Percentiles rank a stretch among this genome's conserved stretches.
These are phyloP conservation scores for Myzus persicae DNA, from an alignment of 1,140 invertebrate species.

Conservation along the genomic window DNA sequence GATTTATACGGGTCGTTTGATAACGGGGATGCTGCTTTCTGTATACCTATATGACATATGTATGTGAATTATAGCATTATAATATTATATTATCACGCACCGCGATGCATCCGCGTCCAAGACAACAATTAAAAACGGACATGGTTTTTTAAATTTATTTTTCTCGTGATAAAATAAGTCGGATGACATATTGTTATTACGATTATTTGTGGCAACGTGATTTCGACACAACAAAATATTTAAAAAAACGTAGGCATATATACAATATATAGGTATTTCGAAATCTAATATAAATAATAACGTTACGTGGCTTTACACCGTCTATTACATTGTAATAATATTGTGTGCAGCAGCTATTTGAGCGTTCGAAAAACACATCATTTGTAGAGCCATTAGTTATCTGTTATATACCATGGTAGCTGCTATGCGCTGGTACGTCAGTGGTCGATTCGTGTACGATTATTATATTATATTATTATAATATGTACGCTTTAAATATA, in stretches of 20 bases:
- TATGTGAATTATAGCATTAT: no score
- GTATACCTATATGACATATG: no score
- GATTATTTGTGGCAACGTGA: not conserved
- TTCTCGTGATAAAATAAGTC: not conserved
- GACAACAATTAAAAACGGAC: not conserved
- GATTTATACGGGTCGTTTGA: conserved; percentile 25
- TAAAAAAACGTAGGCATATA: no score
- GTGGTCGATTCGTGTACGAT: not conserved
- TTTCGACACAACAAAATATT: not conserved
- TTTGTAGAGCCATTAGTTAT: not conserved
- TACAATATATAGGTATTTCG: not conserved
- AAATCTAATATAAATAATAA: not conserved
- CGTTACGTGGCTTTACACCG: not conserved
- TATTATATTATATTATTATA: not conserved
- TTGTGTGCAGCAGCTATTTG: not conserved
- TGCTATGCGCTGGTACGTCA: not conserved
- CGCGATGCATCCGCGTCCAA: not conserved
- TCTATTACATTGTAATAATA: not conserved
- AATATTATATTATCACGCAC: not conserved
- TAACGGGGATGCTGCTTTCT: not conserved
- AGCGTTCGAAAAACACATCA: not conserved
- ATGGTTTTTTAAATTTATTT: not conserved
- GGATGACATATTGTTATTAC: not conserved
- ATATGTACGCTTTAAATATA: not conserved
- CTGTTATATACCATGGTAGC: no score